Evolutionary conservation across 1,140 invertebrate species (phyloP).

Genomic region (Zophobas morio): DNA sequence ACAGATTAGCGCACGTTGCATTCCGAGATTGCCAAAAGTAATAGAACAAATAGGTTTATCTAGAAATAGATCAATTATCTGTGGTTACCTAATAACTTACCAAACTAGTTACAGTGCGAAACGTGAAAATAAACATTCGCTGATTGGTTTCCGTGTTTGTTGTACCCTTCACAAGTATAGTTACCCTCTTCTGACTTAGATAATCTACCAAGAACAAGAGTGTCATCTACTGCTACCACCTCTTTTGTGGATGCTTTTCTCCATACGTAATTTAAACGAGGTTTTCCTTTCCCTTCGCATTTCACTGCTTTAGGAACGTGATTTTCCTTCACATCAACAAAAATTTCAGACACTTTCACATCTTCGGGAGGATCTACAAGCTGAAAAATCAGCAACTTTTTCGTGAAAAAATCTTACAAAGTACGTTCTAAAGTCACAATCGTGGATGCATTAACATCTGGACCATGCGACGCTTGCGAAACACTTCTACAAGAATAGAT

Average conservation of each 20-base stretch:
- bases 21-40: not conserved
- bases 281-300: not conserved
- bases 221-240: not conserved
- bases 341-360: not conserved
- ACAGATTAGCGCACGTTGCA: not conserved
- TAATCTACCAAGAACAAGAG: not conserved
- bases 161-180: not conserved
- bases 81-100: too few species aligned
- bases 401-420: too few species aligned
- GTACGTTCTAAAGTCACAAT: too few species aligned
- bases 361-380: not conserved
- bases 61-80: not conserved
- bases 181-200: not conserved
- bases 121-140: not conserved
- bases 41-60: not conserved
- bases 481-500: too few species aligned
- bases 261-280: not conserved
- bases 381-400: conserved; percentile 65
- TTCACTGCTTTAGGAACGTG: not conserved
- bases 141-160: not conserved
- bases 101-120: not conserved
- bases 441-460: conserved; percentile 73
- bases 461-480: conserved; percentile 69
- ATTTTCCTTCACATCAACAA: not conserved
- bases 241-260: not conserved